phyloP scores from a whole-genome alignment of 1,140 invertebrate genomes.

The Meloidogyne hapla region DNA sequence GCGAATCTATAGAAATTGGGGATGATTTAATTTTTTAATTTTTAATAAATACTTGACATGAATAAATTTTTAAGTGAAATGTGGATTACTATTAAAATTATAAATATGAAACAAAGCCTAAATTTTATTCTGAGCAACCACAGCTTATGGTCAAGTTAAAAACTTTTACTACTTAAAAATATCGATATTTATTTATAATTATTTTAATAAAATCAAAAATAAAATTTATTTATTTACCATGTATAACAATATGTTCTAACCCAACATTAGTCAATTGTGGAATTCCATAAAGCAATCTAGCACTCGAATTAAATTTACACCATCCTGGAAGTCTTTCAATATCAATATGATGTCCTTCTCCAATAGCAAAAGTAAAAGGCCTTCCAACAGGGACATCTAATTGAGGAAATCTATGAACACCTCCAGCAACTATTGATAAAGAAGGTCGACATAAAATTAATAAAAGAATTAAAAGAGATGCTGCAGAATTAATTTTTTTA shows the following conservation, averaged over 20 bases:
- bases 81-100: no score
- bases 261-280: constrained; percentile 31
- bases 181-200: no score
- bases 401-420: background rate
- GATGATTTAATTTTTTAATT: no score
- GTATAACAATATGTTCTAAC: constrained; percentile 14
- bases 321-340: constrained; percentile 13
- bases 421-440: background rate
- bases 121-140: no score
- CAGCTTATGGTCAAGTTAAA: no score
- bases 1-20: constrained; percentile 8
- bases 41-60: no score
- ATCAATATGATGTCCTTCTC: constrained; percentile 22
- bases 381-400: constrained; percentile 9
- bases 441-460: background rate
- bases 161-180: no score
- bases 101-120: no score
- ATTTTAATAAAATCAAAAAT: no score
- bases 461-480: constrained; percentile 2
- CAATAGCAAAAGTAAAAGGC: constrained; percentile 13
- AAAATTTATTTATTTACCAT: no score
- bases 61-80: no score
- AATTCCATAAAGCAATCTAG: constrained; percentile 25
- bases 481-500: background rate
- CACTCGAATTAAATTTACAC: constrained; percentile 15